Base-by-base conservation (phyloP, 2,113 vertebrate species). In the Columba livia region DNA sequence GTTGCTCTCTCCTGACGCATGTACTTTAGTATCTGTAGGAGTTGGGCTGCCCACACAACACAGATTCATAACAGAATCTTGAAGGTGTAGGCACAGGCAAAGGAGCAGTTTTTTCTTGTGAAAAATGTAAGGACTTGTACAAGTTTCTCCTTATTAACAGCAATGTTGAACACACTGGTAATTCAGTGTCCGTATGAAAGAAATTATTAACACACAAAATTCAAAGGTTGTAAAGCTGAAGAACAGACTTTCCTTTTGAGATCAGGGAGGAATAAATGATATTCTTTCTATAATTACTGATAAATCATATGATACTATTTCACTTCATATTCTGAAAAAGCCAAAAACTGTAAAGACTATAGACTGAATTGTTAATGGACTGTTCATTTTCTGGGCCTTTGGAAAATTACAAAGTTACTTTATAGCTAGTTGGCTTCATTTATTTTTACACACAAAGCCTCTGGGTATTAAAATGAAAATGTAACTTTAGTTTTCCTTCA, bases 21-120 rank as follows among this genome's bases (percentile, higher is more conserved):
- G 74, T 73, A 90, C 67, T 91, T 88, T 7, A 80, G 74, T 44
- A 70, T 64, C 56, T 36, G 85, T 73, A 80, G 89, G 85, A 93
- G 85, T 7, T 74, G 40, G 64, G 67, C 72, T 92, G 65, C 92
- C 93, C 90, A 90, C 90, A 86, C 72, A 84, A 80, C 23, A 51
- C 10, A 93, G 58, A 58, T 71, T 90, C 56, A 28, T 61, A 94
- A 77, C 58, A 83, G 50, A 85, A 89, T 62, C 54, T 50, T 71
- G 60, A 85, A 78, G 32, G 29, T 70, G 75, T 73, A 80, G 54
- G 85, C 85, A 95, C 48, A 94, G 85, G 75, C 16, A 80, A 88
- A 93, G 47, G 13, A 95, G 12, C 12, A 74, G 9, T 28, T 79
- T 85, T 78, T 69, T 69, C 90, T 77, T 54, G 15, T 57, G 56